phyloP scores from a whole-genome alignment of 2,888 invertebrate species.

The Drosophila meridiana region DNA sequence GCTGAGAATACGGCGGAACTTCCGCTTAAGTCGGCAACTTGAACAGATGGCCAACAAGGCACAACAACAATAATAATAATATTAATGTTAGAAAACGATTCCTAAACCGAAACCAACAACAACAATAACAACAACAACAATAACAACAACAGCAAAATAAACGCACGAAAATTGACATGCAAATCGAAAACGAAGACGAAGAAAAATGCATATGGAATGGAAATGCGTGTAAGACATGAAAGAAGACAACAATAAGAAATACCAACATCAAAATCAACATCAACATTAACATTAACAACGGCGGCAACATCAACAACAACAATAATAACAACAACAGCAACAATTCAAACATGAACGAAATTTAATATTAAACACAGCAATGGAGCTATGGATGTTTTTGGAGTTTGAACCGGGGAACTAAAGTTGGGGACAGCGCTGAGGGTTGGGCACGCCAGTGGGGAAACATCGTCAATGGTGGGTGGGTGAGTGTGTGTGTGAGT shows the following conservation, averaged over 20 bases:
- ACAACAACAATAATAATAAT: slow-evolving; percentile 10
- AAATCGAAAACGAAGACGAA: slow-evolving; percentile 14
- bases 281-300: slow-evolving; percentile 21
- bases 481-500: slow-evolving; percentile 2
- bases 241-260: slow-evolving; percentile 33
- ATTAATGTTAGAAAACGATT: slow-evolving; percentile 16
- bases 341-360: slow-evolving; percentile 38
- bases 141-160: slow-evolving; percentile 9
- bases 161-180: slow-evolving; percentile 19
- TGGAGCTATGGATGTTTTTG: slow-evolving; percentile 10
- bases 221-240: slow-evolving; percentile 42
- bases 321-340: slow-evolving; percentile 23
- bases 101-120: slow-evolving; percentile 3
- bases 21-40: slow-evolving; percentile 4
- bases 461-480: slow-evolving; percentile 8
- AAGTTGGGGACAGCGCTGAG: slow-evolving; percentile 6
- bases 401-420: neutral
- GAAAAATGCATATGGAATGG: slow-evolving; percentile 27
- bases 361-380: slow-evolving; percentile 39
- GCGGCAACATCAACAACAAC: slow-evolving; percentile 27
- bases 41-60: slow-evolving; percentile 21
- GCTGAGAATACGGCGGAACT: neutral
- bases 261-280: slow-evolving; percentile 10
- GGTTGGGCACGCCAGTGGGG: neutral
- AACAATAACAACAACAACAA: neutral